phyloP scores from a whole-genome alignment of 2,113 vertebrate genomes.

The Limnothrissa miodon region DNA sequence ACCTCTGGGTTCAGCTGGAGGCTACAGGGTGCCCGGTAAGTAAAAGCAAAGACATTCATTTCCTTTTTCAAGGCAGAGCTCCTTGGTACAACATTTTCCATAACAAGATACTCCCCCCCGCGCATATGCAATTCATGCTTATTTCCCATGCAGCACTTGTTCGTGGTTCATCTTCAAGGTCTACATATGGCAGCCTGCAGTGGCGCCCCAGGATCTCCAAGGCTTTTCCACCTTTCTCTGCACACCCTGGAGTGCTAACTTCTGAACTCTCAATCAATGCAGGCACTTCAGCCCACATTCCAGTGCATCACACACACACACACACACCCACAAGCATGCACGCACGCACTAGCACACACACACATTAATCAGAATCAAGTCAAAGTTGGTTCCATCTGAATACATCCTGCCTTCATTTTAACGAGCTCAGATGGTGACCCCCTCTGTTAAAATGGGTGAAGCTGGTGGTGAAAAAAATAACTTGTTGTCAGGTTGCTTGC shows the following conservation, averaged over 20 bases:
- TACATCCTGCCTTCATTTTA: slow-evolving; percentile 27
- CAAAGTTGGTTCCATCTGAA: neutral
- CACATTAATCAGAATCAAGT: slow-evolving; percentile 12
- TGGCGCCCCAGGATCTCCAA: neutral
- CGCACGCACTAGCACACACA: neutral
- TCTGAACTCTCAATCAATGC: slow-evolving; percentile 1
- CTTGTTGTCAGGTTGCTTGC: slow-evolving; percentile 11
- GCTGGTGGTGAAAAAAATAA: neutral
- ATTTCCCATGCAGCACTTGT: slow-evolving; percentile 7
- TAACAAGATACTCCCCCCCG: neutral
- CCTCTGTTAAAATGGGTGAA: neutral
- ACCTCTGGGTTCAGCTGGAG: slow-evolving; percentile 5
- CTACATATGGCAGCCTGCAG: neutral
- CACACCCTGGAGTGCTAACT: neutral
- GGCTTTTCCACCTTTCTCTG: neutral
- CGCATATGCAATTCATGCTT: neutral
- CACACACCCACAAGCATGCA: too few relatives aligned
- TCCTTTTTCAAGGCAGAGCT: neutral
- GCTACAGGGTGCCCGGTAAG: neutral
- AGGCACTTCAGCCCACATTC: neutral
- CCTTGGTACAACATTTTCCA: neutral
- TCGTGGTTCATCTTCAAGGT: neutral
- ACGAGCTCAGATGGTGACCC: slow-evolving; percentile 37
- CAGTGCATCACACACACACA: neutral
- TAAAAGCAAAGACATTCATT: neutral